These are phyloP conservation scores for Scaeva pyrastri DNA, from an alignment of 2,888 invertebrate genomes.

Conservation along the genomic window DNA sequence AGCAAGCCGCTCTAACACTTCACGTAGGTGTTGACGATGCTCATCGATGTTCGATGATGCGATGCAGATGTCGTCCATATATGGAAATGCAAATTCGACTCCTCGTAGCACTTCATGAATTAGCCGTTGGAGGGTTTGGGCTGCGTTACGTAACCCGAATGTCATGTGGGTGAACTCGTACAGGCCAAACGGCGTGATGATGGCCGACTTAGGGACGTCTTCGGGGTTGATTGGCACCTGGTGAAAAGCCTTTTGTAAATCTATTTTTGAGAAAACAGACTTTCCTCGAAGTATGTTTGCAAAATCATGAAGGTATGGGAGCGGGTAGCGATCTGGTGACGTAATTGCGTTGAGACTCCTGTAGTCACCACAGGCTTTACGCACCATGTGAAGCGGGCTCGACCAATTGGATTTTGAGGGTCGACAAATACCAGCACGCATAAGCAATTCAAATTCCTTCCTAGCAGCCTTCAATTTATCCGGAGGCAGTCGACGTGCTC, in stretches of 20 bases:
- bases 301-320: conserved; percentile 7
- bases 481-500: background rate
- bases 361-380: conserved; percentile 13
- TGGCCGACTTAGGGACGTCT: conserved; percentile 20
- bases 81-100: no score
- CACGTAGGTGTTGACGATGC: no score
- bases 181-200: conserved; percentile 35
- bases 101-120: no score
- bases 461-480: background rate
- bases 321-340: background rate
- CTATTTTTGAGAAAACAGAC: background rate
- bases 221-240: conserved; percentile 15
- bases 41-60: no score
- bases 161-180: no score
- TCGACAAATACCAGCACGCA: background rate
- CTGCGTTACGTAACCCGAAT: no score
- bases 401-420: conserved; percentile 19
- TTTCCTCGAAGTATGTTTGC: conserved; percentile 17
- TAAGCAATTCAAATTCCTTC: background rate
- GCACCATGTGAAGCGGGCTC: background rate
- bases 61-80: no score
- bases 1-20: no score
- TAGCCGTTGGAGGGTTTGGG: no score
- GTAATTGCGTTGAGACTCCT: conserved; percentile 5
- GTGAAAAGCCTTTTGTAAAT: background rate